A percentile compares a stretch with the other conserved stretches of the same genome.
Evolutionary conservation across 2,797 vertebrate species (phyloP).

Genomic region (Gobio occitaniae): DNA sequence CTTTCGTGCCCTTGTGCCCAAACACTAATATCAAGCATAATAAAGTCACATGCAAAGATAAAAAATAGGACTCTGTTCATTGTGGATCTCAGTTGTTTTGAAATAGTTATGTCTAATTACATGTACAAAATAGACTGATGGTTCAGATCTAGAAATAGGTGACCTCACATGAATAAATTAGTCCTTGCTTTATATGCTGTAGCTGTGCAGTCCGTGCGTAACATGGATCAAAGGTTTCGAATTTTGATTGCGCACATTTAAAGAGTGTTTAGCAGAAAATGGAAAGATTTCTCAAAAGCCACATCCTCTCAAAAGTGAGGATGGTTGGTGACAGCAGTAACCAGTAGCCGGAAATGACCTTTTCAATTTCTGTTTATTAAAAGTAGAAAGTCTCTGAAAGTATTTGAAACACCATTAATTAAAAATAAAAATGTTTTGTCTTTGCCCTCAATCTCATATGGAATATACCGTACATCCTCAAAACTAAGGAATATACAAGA

Average conservation of each 20-base stretch:
- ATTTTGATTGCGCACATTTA: background rate
- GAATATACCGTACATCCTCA: background rate
- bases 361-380: background rate
- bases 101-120: background rate
- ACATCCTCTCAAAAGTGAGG: constrained; percentile 34
- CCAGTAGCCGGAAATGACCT: background rate
- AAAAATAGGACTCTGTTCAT: background rate
- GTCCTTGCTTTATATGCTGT: background rate
- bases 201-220: background rate
- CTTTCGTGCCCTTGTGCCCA: background rate
- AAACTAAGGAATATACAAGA: background rate
- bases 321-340: background rate
- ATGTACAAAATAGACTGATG: background rate
- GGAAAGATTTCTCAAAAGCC: constrained; percentile 23
- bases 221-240: background rate
- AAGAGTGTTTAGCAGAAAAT: background rate
- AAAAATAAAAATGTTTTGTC: background rate
- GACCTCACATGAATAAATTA: background rate
- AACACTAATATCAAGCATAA: background rate
- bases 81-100: background rate
- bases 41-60: background rate
- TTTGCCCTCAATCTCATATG: background rate
- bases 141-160: background rate
- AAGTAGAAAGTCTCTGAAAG: background rate
- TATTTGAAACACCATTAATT: background rate